These are phyloP conservation scores for Takifugu bimaculatus DNA, from an alignment of 2,113 vertebrate species.

Conservation along the genomic window DNA sequence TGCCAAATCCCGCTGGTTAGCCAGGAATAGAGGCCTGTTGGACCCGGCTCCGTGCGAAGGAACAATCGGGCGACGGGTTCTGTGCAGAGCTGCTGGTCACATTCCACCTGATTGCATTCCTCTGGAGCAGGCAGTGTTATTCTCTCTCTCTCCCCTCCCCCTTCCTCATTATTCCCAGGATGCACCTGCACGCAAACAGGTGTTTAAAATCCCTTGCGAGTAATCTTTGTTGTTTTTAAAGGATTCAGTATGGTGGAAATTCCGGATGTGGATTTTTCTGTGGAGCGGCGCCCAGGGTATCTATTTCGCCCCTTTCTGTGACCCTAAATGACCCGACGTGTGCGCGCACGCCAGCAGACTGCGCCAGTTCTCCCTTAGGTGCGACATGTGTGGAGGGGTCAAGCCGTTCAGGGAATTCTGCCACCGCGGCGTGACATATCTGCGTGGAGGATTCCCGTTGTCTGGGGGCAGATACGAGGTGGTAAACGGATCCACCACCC, in stretches of 20 bases:
- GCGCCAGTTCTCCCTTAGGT: too few relatives aligned
- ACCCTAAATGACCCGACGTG: too few relatives aligned
- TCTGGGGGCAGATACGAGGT: slow-evolving; percentile 66
- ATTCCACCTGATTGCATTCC: slow-evolving; percentile 61
- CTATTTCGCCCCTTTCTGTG: too few relatives aligned
- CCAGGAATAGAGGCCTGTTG: slow-evolving; percentile 6
- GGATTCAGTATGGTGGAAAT: slow-evolving; percentile 2
- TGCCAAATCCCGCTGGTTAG: too few relatives aligned
- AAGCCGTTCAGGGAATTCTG: not conserved
- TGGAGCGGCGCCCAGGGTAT: too few relatives aligned
- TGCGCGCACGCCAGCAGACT: too few relatives aligned
- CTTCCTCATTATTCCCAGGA: slow-evolving; percentile 51
- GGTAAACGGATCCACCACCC: slow-evolving; percentile 63
- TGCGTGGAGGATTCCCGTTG: slow-evolving; percentile 61
- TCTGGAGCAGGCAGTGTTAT: slow-evolving; percentile 59
- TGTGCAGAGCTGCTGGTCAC: slow-evolving; percentile 22
- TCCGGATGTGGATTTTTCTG: not conserved
- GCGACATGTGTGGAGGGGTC: too few relatives aligned
- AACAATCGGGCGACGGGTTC: slow-evolving; percentile 24
- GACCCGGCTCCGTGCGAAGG: slow-evolving; percentile 9
- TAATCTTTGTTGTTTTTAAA: not conserved
- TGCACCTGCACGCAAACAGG: slow-evolving; percentile 67
- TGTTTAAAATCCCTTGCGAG: slow-evolving; percentile 33
- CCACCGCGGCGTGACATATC: slow-evolving; percentile 48
- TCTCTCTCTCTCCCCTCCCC: slow-evolving; percentile 46